These are phyloP conservation scores for Xylocopa sonorina DNA, from an alignment of 1,140 invertebrate genomes.

Conservation along the genomic window DNA sequence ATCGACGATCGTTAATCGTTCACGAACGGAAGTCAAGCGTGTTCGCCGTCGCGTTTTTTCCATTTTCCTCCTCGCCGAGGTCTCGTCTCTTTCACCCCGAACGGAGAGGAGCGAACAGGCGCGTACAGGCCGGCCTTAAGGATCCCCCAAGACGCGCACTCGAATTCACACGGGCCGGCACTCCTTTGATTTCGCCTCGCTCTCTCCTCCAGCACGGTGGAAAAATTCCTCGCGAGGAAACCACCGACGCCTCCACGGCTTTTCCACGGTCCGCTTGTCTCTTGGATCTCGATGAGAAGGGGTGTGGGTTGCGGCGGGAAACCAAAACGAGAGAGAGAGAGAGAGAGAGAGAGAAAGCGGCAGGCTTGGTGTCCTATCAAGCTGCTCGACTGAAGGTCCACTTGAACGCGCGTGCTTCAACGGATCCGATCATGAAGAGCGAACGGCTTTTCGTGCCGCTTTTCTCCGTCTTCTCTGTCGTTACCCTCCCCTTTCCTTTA, in stretches of 20 bases:
- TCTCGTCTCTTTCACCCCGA: not conserved
- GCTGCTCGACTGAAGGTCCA: constrained; percentile 46
- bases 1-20: constrained; percentile 30
- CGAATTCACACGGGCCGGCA: constrained; percentile 61
- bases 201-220: constrained; percentile 20
- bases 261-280: constrained; percentile 47
- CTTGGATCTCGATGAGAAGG: constrained; percentile 49
- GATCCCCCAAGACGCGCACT: constrained; percentile 51
- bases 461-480: too few relatives aligned
- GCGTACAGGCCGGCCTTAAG: constrained; percentile 6
- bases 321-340: not conserved
- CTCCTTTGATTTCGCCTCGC: constrained; percentile 64
- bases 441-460: constrained; percentile 15
- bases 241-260: not conserved
- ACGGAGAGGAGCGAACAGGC: not conserved
- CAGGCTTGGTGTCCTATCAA: constrained; percentile 32
- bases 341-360: too few relatives aligned
- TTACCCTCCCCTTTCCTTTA: too few relatives aligned
- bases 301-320: not conserved
- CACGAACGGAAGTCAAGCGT: constrained; percentile 2
- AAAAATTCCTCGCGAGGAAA: constrained; percentile 40
- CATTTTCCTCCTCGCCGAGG: not conserved
- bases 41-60: constrained; percentile 17
- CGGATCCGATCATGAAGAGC: constrained; percentile 29
- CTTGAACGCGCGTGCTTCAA: constrained; percentile 40